These are phyloP conservation scores for Thamnaconus septentrionalis DNA, from an alignment of 2,113 vertebrate genomes.

Conservation along the genomic window DNA sequence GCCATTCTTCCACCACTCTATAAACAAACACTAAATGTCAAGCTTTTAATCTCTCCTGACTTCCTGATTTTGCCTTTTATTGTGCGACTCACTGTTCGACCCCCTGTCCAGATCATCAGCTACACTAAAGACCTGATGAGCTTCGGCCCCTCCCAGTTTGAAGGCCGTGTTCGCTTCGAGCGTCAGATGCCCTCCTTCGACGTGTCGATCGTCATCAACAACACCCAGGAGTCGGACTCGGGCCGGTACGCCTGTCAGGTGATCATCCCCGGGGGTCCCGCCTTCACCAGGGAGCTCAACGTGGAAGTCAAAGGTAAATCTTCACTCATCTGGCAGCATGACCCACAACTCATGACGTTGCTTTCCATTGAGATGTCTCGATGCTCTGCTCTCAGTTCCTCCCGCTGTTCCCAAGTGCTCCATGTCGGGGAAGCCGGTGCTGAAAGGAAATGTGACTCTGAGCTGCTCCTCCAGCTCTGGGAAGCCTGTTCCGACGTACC, in stretches of 20 bases:
- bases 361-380: not conserved
- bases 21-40: no score
- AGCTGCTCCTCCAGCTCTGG: conserved; percentile 81
- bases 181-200: conserved; percentile 61
- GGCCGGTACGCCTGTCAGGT: conserved; percentile 83
- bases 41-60: no score
- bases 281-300: conserved; percentile 39
- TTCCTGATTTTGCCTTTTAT: no score
- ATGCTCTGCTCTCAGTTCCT: conserved; percentile 75
- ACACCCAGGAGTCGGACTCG: conserved; percentile 80
- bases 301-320: conserved; percentile 80
- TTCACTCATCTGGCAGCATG: not conserved
- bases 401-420: conserved; percentile 81
- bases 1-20: no score
- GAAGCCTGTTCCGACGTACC: conserved; percentile 82
- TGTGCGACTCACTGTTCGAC: not conserved
- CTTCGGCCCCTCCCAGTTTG: conserved; percentile 47
- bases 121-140: conserved; percentile 49
- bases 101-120: conserved; percentile 76
- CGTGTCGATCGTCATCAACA: conserved; percentile 82
- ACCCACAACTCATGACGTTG: no score
- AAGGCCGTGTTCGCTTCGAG: conserved; percentile 71
- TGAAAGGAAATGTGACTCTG: conserved; percentile 85
- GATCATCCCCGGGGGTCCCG: conserved; percentile 11
- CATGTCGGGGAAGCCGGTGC: conserved; percentile 68